phyloP scores from a whole-genome alignment of 2,113 vertebrate species.

The Malurus cyaneus region DNA sequence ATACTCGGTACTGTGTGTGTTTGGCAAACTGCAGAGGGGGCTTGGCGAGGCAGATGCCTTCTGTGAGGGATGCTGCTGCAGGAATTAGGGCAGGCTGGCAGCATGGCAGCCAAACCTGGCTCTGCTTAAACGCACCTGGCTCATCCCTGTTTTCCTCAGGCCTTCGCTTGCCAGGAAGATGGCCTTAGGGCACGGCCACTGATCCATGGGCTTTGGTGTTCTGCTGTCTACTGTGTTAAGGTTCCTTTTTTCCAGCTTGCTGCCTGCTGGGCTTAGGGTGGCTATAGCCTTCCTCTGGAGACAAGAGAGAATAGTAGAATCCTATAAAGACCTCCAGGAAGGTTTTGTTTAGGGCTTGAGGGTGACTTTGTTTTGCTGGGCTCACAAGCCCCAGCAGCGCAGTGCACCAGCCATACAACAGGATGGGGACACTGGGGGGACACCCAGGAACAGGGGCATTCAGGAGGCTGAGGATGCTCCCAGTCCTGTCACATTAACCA shows the following conservation, averaged over 20 bases:
- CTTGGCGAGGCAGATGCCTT: too few species aligned
- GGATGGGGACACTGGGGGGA: background rate
- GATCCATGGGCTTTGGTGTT: background rate
- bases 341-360: background rate
- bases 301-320: background rate
- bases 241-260: background rate
- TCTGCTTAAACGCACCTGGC: fast-evolving
- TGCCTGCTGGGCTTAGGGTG: background rate
- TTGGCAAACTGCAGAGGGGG: fast-evolving
- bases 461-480: background rate
- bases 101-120: fast-evolving
- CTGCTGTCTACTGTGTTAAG: fast-evolving
- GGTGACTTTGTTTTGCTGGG: background rate
- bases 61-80: background rate
- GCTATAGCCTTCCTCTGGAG: background rate
- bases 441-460: fast-evolving
- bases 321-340: background rate
- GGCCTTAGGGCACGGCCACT: background rate
- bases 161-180: background rate
- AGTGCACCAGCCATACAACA: background rate
- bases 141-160: too few species aligned
- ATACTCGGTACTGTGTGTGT: fast-evolving
- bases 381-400: background rate
- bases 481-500: background rate
- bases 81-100: background rate